Evolutionary conservation across 1,140 invertebrate species (phyloP).

Genomic region (Nasonia longicornis): DNA sequence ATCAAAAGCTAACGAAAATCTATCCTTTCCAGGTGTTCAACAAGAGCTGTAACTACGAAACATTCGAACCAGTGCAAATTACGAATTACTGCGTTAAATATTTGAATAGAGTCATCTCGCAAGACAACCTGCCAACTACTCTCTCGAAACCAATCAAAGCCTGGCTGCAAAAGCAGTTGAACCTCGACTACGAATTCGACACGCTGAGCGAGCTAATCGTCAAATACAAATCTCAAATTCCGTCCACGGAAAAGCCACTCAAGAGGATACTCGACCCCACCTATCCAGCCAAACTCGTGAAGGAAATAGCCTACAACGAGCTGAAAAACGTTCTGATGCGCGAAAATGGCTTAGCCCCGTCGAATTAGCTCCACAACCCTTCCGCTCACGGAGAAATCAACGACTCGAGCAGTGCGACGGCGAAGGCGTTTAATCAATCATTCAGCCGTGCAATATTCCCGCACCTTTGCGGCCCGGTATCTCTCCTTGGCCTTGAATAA

Average conservation of each 20-base stretch:
- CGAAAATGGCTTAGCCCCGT: background rate
- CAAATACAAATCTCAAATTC: slow-evolving; percentile 49
- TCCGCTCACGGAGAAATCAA: background rate
- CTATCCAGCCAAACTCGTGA: slow-evolving; percentile 57
- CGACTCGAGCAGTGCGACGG: background rate
- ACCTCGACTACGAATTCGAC: slow-evolving; percentile 39
- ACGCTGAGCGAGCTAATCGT: slow-evolving; percentile 48
- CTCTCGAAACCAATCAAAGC: slow-evolving; percentile 34
- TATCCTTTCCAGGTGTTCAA: slow-evolving; percentile 60
- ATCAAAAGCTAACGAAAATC: slow-evolving; percentile 10
- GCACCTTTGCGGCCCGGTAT: background rate
- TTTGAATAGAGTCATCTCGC: slow-evolving; percentile 44
- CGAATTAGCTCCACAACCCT: background rate
- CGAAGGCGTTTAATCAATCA: slow-evolving; percentile 23
- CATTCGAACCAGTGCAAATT: slow-evolving; percentile 57
- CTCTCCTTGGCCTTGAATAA: slow-evolving; percentile 12
- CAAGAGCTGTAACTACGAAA: slow-evolving; percentile 60
- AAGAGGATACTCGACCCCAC: slow-evolving; percentile 55
- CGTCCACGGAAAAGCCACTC: slow-evolving; percentile 49
- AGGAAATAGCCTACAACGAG: slow-evolving; percentile 51
- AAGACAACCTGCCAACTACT: slow-evolving; percentile 36
- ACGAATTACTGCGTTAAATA: slow-evolving; percentile 49
- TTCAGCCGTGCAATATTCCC: slow-evolving; percentile 3
- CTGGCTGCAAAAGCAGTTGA: slow-evolving; percentile 49
- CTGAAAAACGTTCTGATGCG: slow-evolving; percentile 34